Evolutionary conservation across 2,888 invertebrate species (phyloP), one percentile per base, ranked within the genome.

Genomic region (Blastobasis adustella): DNA sequence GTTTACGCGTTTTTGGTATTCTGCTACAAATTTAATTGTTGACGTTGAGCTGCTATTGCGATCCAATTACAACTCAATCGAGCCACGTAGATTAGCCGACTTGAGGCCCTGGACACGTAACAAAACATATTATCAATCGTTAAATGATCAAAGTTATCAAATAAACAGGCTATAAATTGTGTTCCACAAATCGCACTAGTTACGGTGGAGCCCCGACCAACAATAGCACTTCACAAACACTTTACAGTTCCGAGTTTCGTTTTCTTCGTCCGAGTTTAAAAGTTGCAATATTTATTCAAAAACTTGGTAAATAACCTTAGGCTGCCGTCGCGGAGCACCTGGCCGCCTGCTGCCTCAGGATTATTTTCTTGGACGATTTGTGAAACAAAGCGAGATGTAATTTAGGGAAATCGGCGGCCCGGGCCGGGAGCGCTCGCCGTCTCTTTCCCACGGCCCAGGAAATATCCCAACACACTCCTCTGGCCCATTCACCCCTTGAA

Each of bases 371-470:
- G 71, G 76, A 76, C 84, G 82, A 87, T 88, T 89, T 88, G 82
- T 81, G 80, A 86, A 89, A 88, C 85, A 89, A 89, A 86, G 84
- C 82, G 77, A 75, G 78, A 77, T 82, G 81, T 86, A 83, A 85
- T 85, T 86, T 85, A 82, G 75, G 85, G 76, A 82, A 86, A 86
- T 84, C 78, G 81, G 79, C 76, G 76, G 72, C 61, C 65, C 65
- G 55, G 61, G 57, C 62, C 57, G 53, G 58, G 64, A 54, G 7
- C 55, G 56, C 58, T 57, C 23, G 23, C 23, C 23, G 23, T 23
- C 23, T 23, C 23, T 23, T 23, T 23, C 23, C 23, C 23, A 1
- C 23, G 23, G 1, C 23, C 23, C 23, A 23, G 23, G 23, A 3
- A 23, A 23, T 23, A 23, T 3, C 23, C 23, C 23, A 23, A 23